A percentile compares a stretch with the other conserved stretches of the same genome.
Conservation (phyloP, 1,140 invertebrate genomes). For the Zaprionus tsacasi region DNA sequence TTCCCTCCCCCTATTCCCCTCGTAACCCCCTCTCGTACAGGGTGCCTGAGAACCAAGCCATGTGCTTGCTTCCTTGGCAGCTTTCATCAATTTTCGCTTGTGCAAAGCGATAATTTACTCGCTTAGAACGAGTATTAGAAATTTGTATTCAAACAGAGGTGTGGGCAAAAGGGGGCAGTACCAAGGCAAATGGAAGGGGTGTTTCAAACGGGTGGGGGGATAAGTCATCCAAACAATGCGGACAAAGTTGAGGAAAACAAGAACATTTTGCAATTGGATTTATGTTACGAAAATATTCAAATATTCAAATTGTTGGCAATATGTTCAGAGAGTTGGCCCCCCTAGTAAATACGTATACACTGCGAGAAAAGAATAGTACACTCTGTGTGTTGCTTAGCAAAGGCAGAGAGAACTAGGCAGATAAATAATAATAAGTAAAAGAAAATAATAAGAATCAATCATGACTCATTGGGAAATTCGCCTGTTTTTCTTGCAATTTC, state of each 20-base stretch:
- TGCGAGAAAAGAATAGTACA: not conserved
- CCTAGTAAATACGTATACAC: not conserved
- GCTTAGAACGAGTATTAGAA: slow-evolving; percentile 15
- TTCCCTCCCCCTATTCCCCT: not conserved
- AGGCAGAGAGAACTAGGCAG: no score
- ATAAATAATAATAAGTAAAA: no score
- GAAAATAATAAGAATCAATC: no score
- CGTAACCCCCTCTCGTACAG: not conserved
- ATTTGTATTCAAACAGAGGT: slow-evolving; percentile 5
- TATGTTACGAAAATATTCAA: slow-evolving; percentile 16
- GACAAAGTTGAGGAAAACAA: slow-evolving; percentile 22
- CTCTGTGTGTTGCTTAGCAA: no score
- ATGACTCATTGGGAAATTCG: no score
- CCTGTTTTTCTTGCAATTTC: not conserved
- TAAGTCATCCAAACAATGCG: slow-evolving; percentile 22
- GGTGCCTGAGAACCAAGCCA: slow-evolving; percentile 17
- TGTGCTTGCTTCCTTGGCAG: not conserved
- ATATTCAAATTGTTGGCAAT: slow-evolving; percentile 37
- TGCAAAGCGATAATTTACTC: slow-evolving; percentile 29
- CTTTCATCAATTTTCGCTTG: slow-evolving; percentile 20
- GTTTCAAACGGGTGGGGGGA: not conserved
- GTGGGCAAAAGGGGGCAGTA: not conserved
- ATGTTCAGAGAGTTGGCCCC: slow-evolving; percentile 2
- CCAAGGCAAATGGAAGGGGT: not conserved
- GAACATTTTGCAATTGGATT: slow-evolving; percentile 21